Evolutionary conservation across 1,140 invertebrate species (phyloP).

Genomic region (Scaptomyza montana): DNA sequence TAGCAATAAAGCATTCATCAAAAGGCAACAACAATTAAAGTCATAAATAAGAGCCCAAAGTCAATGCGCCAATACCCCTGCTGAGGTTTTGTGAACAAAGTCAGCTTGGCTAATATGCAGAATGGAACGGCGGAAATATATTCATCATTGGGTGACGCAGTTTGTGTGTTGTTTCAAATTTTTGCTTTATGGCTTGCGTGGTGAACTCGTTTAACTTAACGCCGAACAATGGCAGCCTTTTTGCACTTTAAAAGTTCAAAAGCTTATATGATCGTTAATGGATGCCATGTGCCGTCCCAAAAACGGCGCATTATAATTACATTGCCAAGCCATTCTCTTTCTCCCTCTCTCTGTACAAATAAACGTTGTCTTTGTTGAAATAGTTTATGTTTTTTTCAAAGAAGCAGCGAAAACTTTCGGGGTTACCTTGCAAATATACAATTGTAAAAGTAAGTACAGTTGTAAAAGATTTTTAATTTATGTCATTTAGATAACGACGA

Average conservation of each 20-base stretch:
- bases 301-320: conserved; percentile 11
- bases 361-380: conserved; percentile 22
- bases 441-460: no score
- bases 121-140: not conserved
- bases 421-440: no score
- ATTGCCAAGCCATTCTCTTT: not conserved
- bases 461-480: not conserved
- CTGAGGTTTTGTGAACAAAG: not conserved
- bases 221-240: conserved; percentile 50
- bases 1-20: not conserved
- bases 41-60: no score
- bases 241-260: conserved; percentile 46
- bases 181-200: conserved; percentile 12
- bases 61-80: conserved; percentile 8
- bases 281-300: conserved; percentile 12
- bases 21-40: conserved; percentile 8
- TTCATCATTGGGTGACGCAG: conserved; percentile 8
- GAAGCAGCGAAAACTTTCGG: not conserved
- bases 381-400: not conserved
- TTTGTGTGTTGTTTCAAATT: conserved; percentile 13
- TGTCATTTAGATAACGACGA: no score
- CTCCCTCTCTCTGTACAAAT: not conserved
- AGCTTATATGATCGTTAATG: conserved; percentile 66
- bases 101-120: not conserved
- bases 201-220: conserved; percentile 39